A percentile compares a stretch with the other conserved stretches of the same genome.
Conservation (phyloP, 2,888 invertebrate species). For the Parelbella ahira region DNA sequence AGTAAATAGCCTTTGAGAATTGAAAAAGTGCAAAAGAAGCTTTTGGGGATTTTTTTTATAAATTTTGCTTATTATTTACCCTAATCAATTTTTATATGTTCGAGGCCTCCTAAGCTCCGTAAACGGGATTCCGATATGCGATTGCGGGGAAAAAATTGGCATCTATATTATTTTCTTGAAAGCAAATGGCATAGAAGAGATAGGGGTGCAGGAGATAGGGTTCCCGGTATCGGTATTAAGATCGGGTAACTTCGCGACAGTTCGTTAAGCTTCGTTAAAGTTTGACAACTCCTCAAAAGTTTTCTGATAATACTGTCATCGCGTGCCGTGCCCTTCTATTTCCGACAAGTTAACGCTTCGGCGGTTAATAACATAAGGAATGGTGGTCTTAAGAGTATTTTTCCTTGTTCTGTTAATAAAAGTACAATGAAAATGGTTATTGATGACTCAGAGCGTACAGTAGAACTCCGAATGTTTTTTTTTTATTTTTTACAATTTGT, state of each 20-base stretch:
- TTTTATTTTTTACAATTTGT: too few species aligned
- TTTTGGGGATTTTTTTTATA: too few species aligned
- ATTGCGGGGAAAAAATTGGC: constrained; percentile 16
- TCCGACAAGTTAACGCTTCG: too few species aligned
- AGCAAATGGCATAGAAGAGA: constrained; percentile 23
- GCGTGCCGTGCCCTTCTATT: too few species aligned
- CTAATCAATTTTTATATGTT: constrained; percentile 11
- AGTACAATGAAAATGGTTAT: too few species aligned
- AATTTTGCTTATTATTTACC: constrained; percentile 10
- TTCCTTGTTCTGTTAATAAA: too few species aligned
- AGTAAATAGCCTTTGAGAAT: too few species aligned
- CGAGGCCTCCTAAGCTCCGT: constrained; percentile 4
- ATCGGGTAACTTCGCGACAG: constrained; percentile 7
- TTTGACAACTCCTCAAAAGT: constrained; percentile 1
- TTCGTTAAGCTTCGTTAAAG: constrained; percentile 3
- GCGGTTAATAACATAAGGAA: too few species aligned
- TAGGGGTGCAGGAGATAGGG: constrained; percentile 17
- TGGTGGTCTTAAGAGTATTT: too few species aligned
- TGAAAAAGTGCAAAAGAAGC: too few species aligned
- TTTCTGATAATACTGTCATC: constrained; percentile 4
- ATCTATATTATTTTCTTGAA: constrained; percentile 20
- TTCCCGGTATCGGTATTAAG: constrained; percentile 3
- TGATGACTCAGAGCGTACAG: too few species aligned
- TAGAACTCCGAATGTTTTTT: too few species aligned
- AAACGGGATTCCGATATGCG: constrained; percentile 12